These are phyloP conservation scores for Takifugu bimaculatus DNA, from an alignment of 2,113 vertebrate species.

Conservation along the genomic window DNA sequence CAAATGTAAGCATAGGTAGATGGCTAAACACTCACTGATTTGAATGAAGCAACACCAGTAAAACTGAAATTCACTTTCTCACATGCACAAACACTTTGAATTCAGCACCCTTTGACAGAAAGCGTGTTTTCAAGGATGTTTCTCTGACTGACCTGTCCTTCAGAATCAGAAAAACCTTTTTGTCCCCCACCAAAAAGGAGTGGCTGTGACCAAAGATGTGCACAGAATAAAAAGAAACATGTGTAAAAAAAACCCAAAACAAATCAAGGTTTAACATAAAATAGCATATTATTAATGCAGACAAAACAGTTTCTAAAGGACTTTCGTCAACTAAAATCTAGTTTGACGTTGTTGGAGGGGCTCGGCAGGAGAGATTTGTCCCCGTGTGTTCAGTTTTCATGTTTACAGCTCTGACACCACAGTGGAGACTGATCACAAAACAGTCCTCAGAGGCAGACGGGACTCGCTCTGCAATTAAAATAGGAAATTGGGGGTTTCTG, in stretches of 20 bases:
- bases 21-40: no score
- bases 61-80: background rate
- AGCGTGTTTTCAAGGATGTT: slow-evolving; percentile 46
- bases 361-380: slow-evolving; percentile 40
- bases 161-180: no score
- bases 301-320: slow-evolving; percentile 46
- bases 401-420: slow-evolving; percentile 35
- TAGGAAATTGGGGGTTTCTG: background rate
- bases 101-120: slow-evolving; percentile 19
- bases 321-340: slow-evolving; percentile 42
- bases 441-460: slow-evolving; percentile 28
- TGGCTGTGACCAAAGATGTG: no score
- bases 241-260: no score
- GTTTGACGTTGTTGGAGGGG: slow-evolving; percentile 45
- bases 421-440: slow-evolving; percentile 39
- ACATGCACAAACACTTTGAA: background rate
- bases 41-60: no score
- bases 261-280: slow-evolving; percentile 35
- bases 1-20: background rate
- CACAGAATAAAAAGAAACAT: no score
- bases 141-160: slow-evolving; percentile 11
- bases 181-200: no score
- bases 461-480: slow-evolving; percentile 12
- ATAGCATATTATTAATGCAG: slow-evolving; percentile 34
- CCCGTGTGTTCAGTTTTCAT: slow-evolving; percentile 49